Evolutionary conservation across 2,797 vertebrate genomes (phyloP).

Genomic region (Phalloptychus januarius): DNA sequence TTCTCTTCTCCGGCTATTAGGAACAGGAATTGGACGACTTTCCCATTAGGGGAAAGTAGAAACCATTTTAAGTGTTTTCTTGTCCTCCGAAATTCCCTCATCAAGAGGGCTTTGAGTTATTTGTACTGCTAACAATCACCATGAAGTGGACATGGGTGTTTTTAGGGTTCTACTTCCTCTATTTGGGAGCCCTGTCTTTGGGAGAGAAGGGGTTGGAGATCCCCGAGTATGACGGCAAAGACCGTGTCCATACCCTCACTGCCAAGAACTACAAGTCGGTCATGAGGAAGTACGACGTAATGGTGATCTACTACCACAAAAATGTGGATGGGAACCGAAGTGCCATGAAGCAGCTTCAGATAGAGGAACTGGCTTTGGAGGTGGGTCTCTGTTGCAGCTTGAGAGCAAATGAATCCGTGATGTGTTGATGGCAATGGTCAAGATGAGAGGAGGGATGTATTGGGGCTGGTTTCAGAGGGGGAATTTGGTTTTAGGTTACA

Average conservation of each 20-base stretch:
- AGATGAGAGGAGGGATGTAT: slow-evolving; percentile 9
- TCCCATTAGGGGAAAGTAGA: slow-evolving; percentile 61
- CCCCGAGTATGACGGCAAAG: slow-evolving; percentile 88
- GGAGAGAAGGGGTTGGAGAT: slow-evolving; percentile 85
- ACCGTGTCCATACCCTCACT: slow-evolving; percentile 85
- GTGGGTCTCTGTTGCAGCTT: slow-evolving; percentile 76
- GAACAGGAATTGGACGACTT: slow-evolving; percentile 58
- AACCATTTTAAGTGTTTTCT: slow-evolving; percentile 14
- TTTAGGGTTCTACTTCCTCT: slow-evolving; percentile 74
- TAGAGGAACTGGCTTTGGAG: slow-evolving; percentile 91
- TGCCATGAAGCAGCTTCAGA: slow-evolving; percentile 86
- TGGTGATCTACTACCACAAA: slow-evolving; percentile 90
- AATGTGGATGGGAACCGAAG: slow-evolving; percentile 82
- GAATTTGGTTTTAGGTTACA: slow-evolving; percentile 27
- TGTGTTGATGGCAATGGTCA: slow-evolving; percentile 30
- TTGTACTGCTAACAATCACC: slow-evolving; percentile 25
- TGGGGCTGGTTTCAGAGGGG: slow-evolving; percentile 32
- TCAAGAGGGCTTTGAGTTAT: slow-evolving; percentile 35
- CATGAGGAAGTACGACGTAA: slow-evolving; percentile 90
- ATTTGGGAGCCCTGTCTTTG: slow-evolving; percentile 67
- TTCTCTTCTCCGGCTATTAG: slow-evolving; percentile 75
- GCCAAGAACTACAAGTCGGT: slow-evolving; percentile 88
- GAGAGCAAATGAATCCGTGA: slow-evolving; percentile 38
- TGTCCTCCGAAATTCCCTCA: slow-evolving; percentile 7
- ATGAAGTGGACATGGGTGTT: slow-evolving; percentile 83